Evolutionary conservation across 1,140 invertebrate species (phyloP), one percentile per base, ranked within the genome.

Genomic region (Trachymyrmex cornetzi): DNA sequence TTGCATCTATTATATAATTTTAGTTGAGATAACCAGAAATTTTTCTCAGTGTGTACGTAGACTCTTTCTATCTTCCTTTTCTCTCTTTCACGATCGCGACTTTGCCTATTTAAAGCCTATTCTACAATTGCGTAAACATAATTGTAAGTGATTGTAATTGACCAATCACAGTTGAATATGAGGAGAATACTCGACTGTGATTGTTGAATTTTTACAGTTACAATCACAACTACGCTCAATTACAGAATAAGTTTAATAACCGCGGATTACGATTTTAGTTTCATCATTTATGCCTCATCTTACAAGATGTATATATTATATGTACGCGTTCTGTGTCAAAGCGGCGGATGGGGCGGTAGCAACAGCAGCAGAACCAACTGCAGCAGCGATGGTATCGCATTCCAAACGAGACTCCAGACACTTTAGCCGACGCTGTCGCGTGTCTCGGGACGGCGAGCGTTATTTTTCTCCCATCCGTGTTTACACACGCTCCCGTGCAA

Each of bases 391-490:
- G 61, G 55, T 89, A 87, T 87, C 79, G 86, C 86, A 87, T 89
- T 87, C 88, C 88, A 69, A 67, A 72, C 80, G 80, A 85, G 67
- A 87, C 80, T 72, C 53, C 86, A 72, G 85, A 89, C 66, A 84
- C 77, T 89, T 87, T 64, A 63, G 67, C 38, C 81, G 74, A 44
- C 75, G 53, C 71, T 87, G 86, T 84, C 88, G 86, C 75, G 59
- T 80, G 86, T 85, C 86, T 80, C 75, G 74, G 80, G 61, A 67
- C 44, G 74, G 44, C 34, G 74, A 53, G 69, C 80, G 74, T 86
- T 89, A 80, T 89, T 85, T 89, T 88, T 75, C 81, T 88, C 80
- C 53, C 75, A 75, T 85, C 50, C 59, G 27, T 85, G 59, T 88
- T 89, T 88, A 80, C 81, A 80, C 81, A 71, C 74, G 67, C 48